phyloP scores from a whole-genome alignment of 35 echinoderm and acorn worm species.

The Ptychodera flava region DNA sequence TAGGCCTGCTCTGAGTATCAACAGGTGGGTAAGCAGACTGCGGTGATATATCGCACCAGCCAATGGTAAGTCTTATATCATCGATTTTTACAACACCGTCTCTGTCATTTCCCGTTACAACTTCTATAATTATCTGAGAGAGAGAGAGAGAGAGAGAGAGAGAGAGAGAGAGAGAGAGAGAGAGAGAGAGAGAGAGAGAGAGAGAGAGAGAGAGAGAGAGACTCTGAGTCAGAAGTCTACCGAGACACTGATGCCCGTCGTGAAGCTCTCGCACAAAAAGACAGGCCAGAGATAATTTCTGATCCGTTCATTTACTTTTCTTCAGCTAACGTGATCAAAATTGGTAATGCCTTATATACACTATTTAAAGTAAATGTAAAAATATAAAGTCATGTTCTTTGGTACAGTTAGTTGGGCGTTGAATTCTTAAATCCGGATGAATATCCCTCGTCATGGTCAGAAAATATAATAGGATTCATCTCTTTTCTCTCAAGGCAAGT shows the following conservation, averaged over 20 bases:
- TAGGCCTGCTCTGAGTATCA: too few relatives aligned
- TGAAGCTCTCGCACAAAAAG: not conserved
- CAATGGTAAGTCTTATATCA: constrained; percentile 29
- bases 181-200: too few relatives aligned
- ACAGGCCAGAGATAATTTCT: not conserved
- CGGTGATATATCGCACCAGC: not conserved
- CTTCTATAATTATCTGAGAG: constrained; percentile 47
- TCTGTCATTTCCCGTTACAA: constrained; percentile 12
- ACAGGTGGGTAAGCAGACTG: not conserved
- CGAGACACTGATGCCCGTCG: not conserved
- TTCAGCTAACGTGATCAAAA: too few relatives aligned
- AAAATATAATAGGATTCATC: too few relatives aligned
- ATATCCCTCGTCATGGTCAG: too few relatives aligned
- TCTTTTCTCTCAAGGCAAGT: too few relatives aligned
- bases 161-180: not conserved
- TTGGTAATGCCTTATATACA: too few relatives aligned
- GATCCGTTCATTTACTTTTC: too few relatives aligned
- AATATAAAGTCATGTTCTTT: too few relatives aligned
- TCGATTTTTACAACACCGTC: constrained; percentile 54
- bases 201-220: not conserved
- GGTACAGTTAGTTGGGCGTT: too few relatives aligned
- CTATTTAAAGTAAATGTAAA: too few relatives aligned
- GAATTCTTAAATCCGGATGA: too few relatives aligned
- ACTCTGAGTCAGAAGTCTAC: not conserved
- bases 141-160: not conserved